Percentiles rank a stretch among this genome's conserved stretches.
Evolutionary conservation across 1,140 invertebrate species (phyloP).

Genomic region (Pachypsylla venusta): DNA sequence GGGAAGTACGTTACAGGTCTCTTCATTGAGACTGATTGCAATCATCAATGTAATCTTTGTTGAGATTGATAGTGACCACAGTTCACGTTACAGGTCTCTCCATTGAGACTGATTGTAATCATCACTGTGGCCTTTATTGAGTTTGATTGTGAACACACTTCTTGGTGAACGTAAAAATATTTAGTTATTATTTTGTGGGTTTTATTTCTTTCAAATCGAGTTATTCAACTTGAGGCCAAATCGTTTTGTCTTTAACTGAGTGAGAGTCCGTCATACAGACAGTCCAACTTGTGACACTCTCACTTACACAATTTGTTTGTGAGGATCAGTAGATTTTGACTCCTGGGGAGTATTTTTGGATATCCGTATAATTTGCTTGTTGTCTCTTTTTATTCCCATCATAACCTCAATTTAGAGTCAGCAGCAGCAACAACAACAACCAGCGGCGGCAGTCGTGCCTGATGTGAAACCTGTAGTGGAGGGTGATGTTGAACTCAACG

Average conservation of each 20-base stretch:
- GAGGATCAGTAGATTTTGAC: not conserved
- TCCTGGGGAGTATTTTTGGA: conserved; percentile 3
- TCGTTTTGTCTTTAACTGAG: not conserved
- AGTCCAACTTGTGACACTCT: not conserved
- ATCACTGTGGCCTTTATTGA: too few species aligned
- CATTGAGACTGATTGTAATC: too few species aligned
- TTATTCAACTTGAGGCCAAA: not conserved
- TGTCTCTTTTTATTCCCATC: conserved; percentile 5
- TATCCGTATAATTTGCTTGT: not conserved
- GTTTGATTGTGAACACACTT: too few species aligned
- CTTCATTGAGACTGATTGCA: too few species aligned
- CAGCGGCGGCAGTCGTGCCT: not conserved
- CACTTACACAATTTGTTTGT: not conserved
- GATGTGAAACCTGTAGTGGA: not conserved
- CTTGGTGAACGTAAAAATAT: too few species aligned
- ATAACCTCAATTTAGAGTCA: too few species aligned
- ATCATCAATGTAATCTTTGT: too few species aligned
- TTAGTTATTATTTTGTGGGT: not conserved
- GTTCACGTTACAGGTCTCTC: too few species aligned
- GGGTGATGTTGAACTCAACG: not conserved
- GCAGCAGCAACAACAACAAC: not conserved
- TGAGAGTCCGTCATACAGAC: too few species aligned
- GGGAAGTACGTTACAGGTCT: too few species aligned
- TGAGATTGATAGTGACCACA: too few species aligned
- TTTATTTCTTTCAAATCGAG: not conserved